Evolutionary conservation across 92 coral and sea anemone species (phyloP), one percentile per base, ranked within the genome.

Genomic region (Chrysogorgia sp.): DNA sequence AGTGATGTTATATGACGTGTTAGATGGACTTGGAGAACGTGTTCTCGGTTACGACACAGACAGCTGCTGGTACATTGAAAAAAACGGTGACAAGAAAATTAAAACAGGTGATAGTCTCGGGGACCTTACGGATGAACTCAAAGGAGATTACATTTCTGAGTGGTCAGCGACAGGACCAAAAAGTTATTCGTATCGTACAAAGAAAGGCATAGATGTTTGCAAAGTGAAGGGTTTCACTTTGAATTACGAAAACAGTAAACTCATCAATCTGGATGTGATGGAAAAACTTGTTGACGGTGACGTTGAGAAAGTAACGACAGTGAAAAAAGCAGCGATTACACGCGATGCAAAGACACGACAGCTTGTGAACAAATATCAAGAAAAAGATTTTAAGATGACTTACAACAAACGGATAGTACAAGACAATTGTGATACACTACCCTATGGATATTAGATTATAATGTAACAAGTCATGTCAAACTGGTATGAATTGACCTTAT

Each of bases 41-140:
- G 77, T 71, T 6, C 37, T 71, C 9, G 59, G 34, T 1, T 71
- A 9, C 23, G 77, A 68, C 52, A 68, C 75, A 2, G 75, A 68
- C 23, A 22, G 34, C 10, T 22, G 22, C 19, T 63, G 69, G 69
- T 29, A 63, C 29, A 9, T 63, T 23, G 35, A 63, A 2, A 30
- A 19, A 29, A 9, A 1, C 1, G 32, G 22, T 6, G 69, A 19
- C 20, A 63, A 5, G 10, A 19, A 5, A 0, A 10, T 63, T 30
- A 40, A 63, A 29, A 63, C 35, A 2, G 69, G 69, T n/a, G 2
- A 30, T 30, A 19, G 8, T 14, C 20, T 29, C 3, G 29, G 62
- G 62, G 62, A 56, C 10, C 8, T 20, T 12, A 20, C 8, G 62
- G 62, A 28, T 12, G 62, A 1, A 23, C 26, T 28, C n/a, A 23